Percentiles rank a stretch among this genome's conserved stretches.
These are phyloP conservation scores for Platyrinchus mystaceus DNA, from an alignment of 2,797 vertebrate genomes.

Conservation along the genomic window DNA sequence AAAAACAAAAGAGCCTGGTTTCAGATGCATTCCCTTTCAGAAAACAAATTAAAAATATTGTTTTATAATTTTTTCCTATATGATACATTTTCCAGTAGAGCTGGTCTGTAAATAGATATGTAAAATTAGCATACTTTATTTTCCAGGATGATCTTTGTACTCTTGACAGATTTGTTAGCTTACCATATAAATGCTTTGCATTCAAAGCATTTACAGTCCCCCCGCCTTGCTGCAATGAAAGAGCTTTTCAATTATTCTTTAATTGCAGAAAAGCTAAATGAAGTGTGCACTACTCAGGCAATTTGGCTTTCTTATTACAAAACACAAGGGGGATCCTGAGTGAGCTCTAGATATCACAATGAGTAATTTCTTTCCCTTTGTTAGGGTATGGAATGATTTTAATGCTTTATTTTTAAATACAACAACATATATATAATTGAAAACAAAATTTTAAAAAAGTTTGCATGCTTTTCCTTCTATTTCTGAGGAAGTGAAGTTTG, in stretches of 20 bases:
- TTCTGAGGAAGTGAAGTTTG: background rate
- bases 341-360: background rate
- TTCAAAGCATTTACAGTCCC: background rate
- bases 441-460: background rate
- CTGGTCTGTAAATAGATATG: background rate
- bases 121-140: background rate
- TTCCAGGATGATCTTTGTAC: background rate
- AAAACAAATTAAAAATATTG: background rate
- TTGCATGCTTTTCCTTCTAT: background rate
- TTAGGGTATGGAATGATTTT: background rate
- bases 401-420: background rate
- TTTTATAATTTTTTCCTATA: background rate
- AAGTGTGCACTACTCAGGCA: slow-evolving; percentile 19
- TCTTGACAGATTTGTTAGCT: background rate
- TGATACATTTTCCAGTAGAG: background rate
- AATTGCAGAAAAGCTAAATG: slow-evolving; percentile 47
- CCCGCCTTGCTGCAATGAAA: background rate
- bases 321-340: slow-evolving; percentile 1
- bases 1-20: background rate
- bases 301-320: slow-evolving; percentile 40
- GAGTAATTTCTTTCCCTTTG: background rate
- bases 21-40: background rate
- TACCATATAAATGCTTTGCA: background rate
- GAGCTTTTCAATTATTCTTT: slow-evolving; percentile 54
- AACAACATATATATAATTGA: background rate